phyloP scores from a whole-genome alignment of 2,797 vertebrate species.

The Tadarida brasiliensis region DNA sequence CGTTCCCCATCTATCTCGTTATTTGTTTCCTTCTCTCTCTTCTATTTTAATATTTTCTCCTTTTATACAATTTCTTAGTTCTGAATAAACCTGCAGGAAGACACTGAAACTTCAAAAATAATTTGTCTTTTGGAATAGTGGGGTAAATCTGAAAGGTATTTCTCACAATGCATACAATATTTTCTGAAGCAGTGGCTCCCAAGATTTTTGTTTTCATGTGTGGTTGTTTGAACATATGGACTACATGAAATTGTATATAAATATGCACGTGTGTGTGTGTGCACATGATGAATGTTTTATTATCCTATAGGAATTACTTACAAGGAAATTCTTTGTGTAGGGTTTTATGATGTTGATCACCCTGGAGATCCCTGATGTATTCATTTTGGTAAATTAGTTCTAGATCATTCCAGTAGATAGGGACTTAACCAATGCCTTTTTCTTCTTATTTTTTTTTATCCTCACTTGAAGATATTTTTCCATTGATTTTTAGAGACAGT shows the following conservation, averaged over 20 bases:
- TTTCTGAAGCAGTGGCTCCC: background rate
- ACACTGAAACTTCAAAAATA: conserved; percentile 46
- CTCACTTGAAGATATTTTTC: no score
- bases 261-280: background rate
- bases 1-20: background rate
- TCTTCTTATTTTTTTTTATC: no score
- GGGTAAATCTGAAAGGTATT: background rate
- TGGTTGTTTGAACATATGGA: background rate
- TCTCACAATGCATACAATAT: conserved; percentile 29
- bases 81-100: background rate
- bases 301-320: background rate
- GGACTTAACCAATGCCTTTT: background rate
- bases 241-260: background rate
- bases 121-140: conserved; percentile 22
- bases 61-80: background rate
- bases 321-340: background rate
- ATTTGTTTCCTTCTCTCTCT: background rate
- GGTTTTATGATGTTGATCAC: background rate
- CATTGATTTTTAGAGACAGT: no score
- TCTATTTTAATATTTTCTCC: conserved; percentile 29
- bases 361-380: background rate
- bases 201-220: conserved; percentile 19
- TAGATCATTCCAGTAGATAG: background rate
- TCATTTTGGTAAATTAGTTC: background rate
- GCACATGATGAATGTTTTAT: background rate